Evolutionary conservation across 2,797 vertebrate genomes (phyloP), one percentile per base, ranked within the genome.

Genomic region (Ispidina picta): DNA sequence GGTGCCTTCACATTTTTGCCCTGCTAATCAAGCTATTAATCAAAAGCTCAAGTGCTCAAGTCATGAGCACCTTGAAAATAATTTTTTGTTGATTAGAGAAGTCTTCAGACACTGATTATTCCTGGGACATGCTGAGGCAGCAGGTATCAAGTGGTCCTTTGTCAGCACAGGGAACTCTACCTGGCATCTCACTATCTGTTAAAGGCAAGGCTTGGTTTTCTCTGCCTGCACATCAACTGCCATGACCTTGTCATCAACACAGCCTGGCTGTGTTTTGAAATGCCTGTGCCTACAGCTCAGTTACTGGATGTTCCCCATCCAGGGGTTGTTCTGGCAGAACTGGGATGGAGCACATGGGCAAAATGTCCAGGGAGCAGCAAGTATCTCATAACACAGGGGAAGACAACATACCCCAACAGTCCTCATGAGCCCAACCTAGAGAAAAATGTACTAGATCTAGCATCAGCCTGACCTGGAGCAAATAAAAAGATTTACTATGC

Each of bases 331-430:
- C 19, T 48, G 28, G 43, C 8, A 65, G 22, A 79, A 59, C 33
- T 31, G 51, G n/a, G 8, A 20, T 39, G 54, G 23, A 28, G 2
- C 12, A 18, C 1, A 0, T 0, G 7, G 35, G 43, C 26, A 51
- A 76, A 82, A 70, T 13, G 1, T 6, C 15, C 15, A 23, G 22
- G 44, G 66, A 29, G 5, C 23, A 82, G 28, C 6, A 39, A 63
- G 29, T 10, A n/a, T 65, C 20, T 43, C 39, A 39, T 2, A 1
- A 21, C 6, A 33, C 7, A 33, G 21, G 5, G 22, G 21, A 51
- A 63, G 6, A 51, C 26, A 78, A n/a, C 7, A 43, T 4, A 43
- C 2, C 8, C 46, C 51, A 51, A 16, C 8, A 19, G 31, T 60
- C 9, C 28, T 71, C 11, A 51, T 43, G 22, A 25, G 23, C 28